Evolutionary conservation across 2,888 invertebrate species (phyloP), one percentile per base, ranked within the genome.

Genomic region (Dryocosmus kuriphilus): DNA sequence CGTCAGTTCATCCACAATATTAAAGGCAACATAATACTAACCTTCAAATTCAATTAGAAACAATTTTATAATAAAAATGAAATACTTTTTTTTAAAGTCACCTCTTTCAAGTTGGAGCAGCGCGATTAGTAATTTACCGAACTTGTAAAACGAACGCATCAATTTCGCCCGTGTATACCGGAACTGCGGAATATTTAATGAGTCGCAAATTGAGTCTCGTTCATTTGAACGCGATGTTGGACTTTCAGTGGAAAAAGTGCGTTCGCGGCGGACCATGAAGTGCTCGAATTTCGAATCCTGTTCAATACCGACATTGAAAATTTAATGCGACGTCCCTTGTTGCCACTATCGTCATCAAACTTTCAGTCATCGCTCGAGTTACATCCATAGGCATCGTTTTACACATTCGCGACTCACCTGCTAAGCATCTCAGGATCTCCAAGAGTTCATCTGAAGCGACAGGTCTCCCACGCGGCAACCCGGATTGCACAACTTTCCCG

Each of bases 391-490:
- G 71, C 51, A 71, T 71, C 51, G 30, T 51, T 71, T 71, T 71
- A 46, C 71, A 71, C 46, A 71, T 51, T 71, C 51, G 71, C 71
- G 30, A 71, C 71, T 71, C 71, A 71, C 71, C 71, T 71, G 71
- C 51, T 55, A 30, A 30, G 30, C 51, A 67, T 30, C 51, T 51
- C 71, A 51, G 71, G 32, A 71, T 55, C 71, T 51, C 30, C 32
- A 22, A 22, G 11, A 71, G 71, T 51, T 71, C 51, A 51, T 71
- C 71, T 32, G 71, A 71, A 71, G 71, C 71, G 71, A 71, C 71
- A 71, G 71, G 71, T 71, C 71, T 71, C 71, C 71, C 71, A 74
- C 60, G 74, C 74, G 74, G 60, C 74, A 61, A 60, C 57, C 74
- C 74, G 35, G 60, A 74, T 60, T 41, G 57, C 38, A 61, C 60